phyloP scores from a whole-genome alignment of 2,888 invertebrate genomes.

The Epinotia bilunana region DNA sequence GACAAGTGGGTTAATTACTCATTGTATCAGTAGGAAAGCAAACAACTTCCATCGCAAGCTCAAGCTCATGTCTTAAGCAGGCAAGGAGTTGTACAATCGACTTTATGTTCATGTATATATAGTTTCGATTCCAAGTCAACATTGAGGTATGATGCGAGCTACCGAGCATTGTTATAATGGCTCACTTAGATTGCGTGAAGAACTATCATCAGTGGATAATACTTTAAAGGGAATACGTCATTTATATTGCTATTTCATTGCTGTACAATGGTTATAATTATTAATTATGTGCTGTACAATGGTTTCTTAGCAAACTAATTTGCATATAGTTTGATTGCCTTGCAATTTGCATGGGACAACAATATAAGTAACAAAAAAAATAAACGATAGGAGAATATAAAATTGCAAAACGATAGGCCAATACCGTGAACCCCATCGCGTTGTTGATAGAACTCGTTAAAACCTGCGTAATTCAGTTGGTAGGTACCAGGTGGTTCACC shows the following conservation, averaged over 20 bases:
- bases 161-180: background rate
- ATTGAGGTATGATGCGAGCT: background rate
- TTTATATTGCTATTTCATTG: background rate
- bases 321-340: too few species aligned
- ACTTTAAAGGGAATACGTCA: background rate
- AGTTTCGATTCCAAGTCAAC: background rate
- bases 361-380: too few species aligned
- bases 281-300: background rate
- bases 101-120: background rate
- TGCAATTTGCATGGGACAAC: too few species aligned
- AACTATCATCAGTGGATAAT: conserved; percentile 10
- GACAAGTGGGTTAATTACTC: conserved; percentile 32
- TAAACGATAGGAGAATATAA: too few species aligned
- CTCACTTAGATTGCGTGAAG: conserved; percentile 22
- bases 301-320: background rate
- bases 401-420: too few species aligned
- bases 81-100: background rate
- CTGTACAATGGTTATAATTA: background rate
- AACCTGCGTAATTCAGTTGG: conserved; percentile 25
- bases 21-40: conserved; percentile 27
- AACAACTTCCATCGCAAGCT: background rate
- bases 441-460: conserved; percentile 19
- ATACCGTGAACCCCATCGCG: conserved; percentile 14
- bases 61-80: background rate
- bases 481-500: conserved; percentile 35